phyloP scores from a whole-genome alignment of 2,888 invertebrate genomes.

The Cryptosula pallasiana region DNA sequence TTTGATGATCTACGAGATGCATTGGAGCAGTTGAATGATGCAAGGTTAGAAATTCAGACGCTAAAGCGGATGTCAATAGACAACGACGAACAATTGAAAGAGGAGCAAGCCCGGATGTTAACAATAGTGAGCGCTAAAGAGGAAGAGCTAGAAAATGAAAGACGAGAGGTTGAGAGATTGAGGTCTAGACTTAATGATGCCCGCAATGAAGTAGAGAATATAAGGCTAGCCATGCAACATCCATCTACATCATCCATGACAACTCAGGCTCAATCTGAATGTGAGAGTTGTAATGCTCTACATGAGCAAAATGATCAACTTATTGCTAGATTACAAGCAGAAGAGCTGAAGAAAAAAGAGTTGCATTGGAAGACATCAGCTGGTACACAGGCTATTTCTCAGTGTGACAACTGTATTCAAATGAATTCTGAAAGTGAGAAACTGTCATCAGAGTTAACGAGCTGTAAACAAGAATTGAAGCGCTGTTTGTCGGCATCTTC shows the following conservation, averaged over 20 bases:
- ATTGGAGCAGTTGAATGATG: too few relatives aligned
- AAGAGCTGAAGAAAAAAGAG: neutral
- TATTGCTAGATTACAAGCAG: too few relatives aligned
- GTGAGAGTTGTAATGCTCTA: neutral
- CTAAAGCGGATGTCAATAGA: too few relatives aligned
- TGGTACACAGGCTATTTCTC: neutral
- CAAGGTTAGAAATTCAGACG: too few relatives aligned
- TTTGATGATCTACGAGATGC: too few relatives aligned
- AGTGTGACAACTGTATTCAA: neutral
- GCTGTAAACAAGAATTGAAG: neutral
- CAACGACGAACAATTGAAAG: too few relatives aligned
- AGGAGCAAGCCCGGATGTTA: too few relatives aligned
- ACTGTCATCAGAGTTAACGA: neutral
- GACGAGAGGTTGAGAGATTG: neutral
- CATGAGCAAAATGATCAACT: neutral
- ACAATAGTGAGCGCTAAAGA: too few relatives aligned
- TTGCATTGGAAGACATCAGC: neutral
- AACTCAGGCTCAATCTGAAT: neutral
- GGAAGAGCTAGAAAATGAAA: too few relatives aligned
- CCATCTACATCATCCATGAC: neutral
- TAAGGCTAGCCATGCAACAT: neutral
- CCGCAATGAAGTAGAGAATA: neutral
- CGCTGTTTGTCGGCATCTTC: neutral
- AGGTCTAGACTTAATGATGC: slow-evolving; percentile 1
- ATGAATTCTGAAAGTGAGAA: neutral